phyloP scores from a whole-genome alignment of 2,113 vertebrate genomes.

The Barbus barbus region DNA sequence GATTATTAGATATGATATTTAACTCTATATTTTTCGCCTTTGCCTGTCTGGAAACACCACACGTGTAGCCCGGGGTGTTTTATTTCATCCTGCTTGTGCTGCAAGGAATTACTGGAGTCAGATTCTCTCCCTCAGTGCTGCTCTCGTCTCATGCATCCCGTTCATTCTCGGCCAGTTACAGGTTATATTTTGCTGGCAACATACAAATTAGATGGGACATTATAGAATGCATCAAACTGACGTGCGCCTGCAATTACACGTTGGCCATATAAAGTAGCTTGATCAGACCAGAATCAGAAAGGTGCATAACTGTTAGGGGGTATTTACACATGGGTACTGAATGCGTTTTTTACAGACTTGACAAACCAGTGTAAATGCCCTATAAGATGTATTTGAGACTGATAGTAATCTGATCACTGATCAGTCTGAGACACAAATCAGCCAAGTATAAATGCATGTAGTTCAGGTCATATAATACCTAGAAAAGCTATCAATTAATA shows the following conservation, averaged over 20 bases:
- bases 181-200: conserved; percentile 19
- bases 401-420: background rate
- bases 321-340: background rate
- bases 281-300: background rate
- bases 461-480: background rate
- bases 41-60: conserved; percentile 52
- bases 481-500: background rate
- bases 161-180: background rate
- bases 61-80: conserved; percentile 52
- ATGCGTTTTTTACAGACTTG: background rate
- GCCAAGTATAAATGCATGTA: background rate
- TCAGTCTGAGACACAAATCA: background rate
- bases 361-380: background rate
- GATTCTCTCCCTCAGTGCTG: conserved; percentile 30
- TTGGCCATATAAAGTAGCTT: background rate
- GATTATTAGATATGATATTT: conserved; percentile 68
- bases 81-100: conserved; percentile 36
- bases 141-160: background rate
- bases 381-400: background rate
- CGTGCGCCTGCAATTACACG: background rate
- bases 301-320: background rate
- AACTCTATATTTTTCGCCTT: conserved; percentile 55
- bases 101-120: conserved; percentile 27
- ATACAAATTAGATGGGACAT: conserved; percentile 34
- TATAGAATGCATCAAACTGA: background rate